Evolutionary conservation across 2,797 vertebrate species (phyloP).

Genomic region (Linurgus olivaceus): DNA sequence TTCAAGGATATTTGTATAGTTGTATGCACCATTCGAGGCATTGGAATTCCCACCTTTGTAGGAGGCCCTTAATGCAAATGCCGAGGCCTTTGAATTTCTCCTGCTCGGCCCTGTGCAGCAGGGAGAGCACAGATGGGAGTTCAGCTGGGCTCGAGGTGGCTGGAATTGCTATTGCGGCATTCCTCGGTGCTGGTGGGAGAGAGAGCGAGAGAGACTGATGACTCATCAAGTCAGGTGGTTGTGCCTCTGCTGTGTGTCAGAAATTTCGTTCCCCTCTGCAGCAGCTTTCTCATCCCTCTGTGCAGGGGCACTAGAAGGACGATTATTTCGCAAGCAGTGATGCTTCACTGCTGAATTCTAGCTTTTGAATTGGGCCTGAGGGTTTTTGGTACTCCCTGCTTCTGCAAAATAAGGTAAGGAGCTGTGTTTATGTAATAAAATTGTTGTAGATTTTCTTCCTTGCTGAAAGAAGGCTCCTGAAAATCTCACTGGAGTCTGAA

Average conservation of each 20-base stretch:
- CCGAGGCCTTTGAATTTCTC: background rate
- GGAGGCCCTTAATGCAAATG: background rate
- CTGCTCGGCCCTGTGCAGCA: fast-evolving
- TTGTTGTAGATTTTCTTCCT: background rate
- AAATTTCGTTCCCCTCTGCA: slow-evolving; percentile 57
- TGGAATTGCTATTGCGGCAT: slow-evolving; percentile 52
- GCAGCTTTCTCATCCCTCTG: slow-evolving; percentile 48
- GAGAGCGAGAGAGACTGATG: slow-evolving; percentile 41
- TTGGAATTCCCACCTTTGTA: background rate
- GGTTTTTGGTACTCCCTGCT: background rate
- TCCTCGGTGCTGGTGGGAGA: slow-evolving; percentile 29
- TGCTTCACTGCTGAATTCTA: slow-evolving; percentile 8
- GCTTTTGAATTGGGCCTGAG: background rate
- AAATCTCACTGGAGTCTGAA: background rate
- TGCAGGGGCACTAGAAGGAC: slow-evolving; percentile 30
- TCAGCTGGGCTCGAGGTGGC: background rate
- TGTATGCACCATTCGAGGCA: fast-evolving
- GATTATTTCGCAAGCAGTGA: background rate
- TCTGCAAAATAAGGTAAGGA: slow-evolving; percentile 58
- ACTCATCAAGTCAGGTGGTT: slow-evolving; percentile 71
- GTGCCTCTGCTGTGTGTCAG: slow-evolving; percentile 60
- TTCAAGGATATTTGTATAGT: background rate
- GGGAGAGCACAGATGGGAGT: background rate
- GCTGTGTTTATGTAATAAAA: background rate
- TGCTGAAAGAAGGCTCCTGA: background rate